Base-by-base conservation (phyloP, 2,888 invertebrate species). In the Apocheima hispidaria region DNA sequence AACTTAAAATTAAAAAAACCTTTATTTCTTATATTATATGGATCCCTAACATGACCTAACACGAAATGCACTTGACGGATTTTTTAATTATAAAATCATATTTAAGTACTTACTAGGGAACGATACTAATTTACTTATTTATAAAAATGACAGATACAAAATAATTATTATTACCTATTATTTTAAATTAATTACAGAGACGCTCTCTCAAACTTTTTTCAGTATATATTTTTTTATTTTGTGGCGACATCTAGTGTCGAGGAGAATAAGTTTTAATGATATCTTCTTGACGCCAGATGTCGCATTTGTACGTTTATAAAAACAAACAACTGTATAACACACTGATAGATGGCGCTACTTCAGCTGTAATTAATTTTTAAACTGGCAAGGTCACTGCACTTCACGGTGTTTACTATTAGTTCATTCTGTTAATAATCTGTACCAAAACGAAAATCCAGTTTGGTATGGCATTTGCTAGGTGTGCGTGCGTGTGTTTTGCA, bases 191-290 rank as follows among this genome's bases (percentile, higher is more conserved):
- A n/a, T n/a, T 4, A 2, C 33, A 12, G 33, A 33, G 33, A 33
- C 2, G 28, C 28, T 5, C 7, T 1, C 30, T 10, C 10, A 30
- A 6, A 35, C 26, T 26, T 4, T 26, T 2, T 26, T 26, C n/a
- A n/a, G 0, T 0, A 35, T 12, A 5, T 30, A 5, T 5, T 16
- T 16, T 36, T 14, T 7, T 38, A 2, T 18, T 16, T 4, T 20
- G 28, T n/a, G 6, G 28, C 49, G 79, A 60, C 79, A 81, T 77
- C 87, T 87, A 49, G 60, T 58, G 64, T 2, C 6, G 0, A 76
- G 51, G 74, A 77, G 73, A 16, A 10, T 23, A 16, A 70, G 4
- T 36, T 10, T 49, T 6, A 0, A 4, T 2, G 14, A 9, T 23
- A 16, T 0, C 64, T 69, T 67, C 40, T 73, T 3, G 0, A 14